Percentiles rank a stretch among this genome's conserved stretches.
These are phyloP conservation scores for Anthonomus grandis DNA, from an alignment of 1,140 invertebrate genomes.

Conservation along the genomic window DNA sequence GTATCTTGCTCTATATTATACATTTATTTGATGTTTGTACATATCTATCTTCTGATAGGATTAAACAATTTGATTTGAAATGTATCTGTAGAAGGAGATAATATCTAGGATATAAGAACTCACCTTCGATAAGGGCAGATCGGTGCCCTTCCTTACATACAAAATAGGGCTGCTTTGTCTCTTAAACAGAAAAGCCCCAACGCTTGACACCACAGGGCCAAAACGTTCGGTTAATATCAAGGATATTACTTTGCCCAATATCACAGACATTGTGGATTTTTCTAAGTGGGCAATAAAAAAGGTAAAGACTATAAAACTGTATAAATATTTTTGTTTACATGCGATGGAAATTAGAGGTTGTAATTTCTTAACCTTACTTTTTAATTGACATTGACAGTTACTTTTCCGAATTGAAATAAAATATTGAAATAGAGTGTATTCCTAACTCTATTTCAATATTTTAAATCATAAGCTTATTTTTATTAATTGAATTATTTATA, in stretches of 20 bases:
- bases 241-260: constrained; percentile 63
- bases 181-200: constrained; percentile 64
- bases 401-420: not conserved
- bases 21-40: too few relatives aligned
- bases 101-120: too few relatives aligned
- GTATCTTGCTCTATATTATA: too few relatives aligned
- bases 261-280: constrained; percentile 57
- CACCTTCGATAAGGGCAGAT: constrained; percentile 60
- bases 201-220: constrained; percentile 66
- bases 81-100: constrained; percentile 16
- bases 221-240: constrained; percentile 69
- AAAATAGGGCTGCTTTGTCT: constrained; percentile 61
- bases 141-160: constrained; percentile 58
- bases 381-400: not conserved
- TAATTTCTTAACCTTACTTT: not conserved
- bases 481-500: too few relatives aligned
- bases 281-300: not conserved
- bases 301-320: not conserved
- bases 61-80: constrained; percentile 19
- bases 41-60: too few relatives aligned
- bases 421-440: not conserved
- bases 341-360: not conserved
- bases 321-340: not conserved
- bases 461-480: too few relatives aligned
- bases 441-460: not conserved